phyloP scores from a whole-genome alignment of 2,113 vertebrate species.

The Nerophis ophidion region DNA sequence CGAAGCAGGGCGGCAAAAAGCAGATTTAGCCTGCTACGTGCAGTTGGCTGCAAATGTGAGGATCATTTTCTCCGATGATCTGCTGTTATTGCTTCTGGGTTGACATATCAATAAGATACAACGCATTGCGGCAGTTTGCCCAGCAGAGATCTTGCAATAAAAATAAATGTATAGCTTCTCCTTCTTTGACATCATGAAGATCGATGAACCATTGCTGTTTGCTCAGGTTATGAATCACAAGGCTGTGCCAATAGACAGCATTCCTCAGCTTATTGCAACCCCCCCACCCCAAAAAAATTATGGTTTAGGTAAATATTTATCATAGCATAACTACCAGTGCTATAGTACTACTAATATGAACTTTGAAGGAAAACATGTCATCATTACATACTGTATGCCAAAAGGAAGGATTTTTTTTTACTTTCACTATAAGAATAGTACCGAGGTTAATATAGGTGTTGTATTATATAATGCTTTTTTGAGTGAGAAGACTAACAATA shows the following conservation, averaged over 20 bases:
- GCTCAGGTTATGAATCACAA: background rate
- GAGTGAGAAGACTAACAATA: too few species aligned
- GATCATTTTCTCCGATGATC: background rate
- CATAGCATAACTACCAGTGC: too few species aligned
- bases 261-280: background rate
- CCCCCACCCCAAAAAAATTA: background rate
- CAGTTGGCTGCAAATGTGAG: background rate
- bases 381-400: too few species aligned
- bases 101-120: conserved; percentile 1
- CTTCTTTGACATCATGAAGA: conserved; percentile 2
- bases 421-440: background rate
- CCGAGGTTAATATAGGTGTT: background rate
- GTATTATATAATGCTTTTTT: too few species aligned
- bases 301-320: background rate
- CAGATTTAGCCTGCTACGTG: background rate
- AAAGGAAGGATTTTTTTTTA: too few species aligned
- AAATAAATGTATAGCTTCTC: conserved; percentile 2
- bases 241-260: background rate
- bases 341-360: background rate
- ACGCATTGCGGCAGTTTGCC: background rate
- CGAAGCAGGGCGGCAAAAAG: background rate
- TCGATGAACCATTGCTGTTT: conserved; percentile 3
- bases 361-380: background rate
- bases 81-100: background rate
- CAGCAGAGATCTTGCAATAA: background rate